Conservation (phyloP, 2,888 invertebrate genomes). For the Ecdyonurus torrentis region DNA sequence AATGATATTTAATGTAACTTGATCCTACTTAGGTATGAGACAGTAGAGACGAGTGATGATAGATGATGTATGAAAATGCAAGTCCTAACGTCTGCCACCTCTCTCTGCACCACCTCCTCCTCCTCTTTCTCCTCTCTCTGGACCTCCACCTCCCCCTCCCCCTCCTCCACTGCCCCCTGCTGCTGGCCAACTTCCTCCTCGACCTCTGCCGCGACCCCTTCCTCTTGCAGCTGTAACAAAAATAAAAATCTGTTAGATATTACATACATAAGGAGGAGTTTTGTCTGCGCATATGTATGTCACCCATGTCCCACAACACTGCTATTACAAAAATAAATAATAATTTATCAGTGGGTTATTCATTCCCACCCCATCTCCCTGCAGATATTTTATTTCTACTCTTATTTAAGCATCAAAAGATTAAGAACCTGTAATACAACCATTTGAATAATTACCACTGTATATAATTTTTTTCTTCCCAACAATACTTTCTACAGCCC, state of each 20-base stretch:
- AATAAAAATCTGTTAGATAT: constrained; percentile 10
- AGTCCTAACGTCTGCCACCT: constrained; percentile 5
- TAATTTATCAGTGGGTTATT: neutral
- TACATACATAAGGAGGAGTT: constrained; percentile 4
- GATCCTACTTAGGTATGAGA: too few relatives aligned
- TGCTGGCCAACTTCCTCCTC: constrained; percentile 21
- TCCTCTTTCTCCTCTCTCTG: constrained; percentile 46
- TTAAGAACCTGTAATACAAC: too few relatives aligned
- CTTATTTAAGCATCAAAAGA: too few relatives aligned
- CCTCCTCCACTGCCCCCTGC: constrained; percentile 27
- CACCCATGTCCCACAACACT: constrained; percentile 1
- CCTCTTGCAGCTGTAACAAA: constrained; percentile 36
- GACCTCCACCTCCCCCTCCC: constrained; percentile 33
- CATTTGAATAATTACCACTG: too few relatives aligned
- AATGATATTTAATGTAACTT: too few relatives aligned
- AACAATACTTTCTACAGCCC: too few relatives aligned
- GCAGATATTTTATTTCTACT: too few relatives aligned
- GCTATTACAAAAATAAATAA: neutral
- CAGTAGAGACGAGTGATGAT: too few relatives aligned
- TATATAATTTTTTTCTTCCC: too few relatives aligned
- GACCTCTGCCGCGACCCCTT: constrained; percentile 36
- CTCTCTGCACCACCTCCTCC: constrained; percentile 30
- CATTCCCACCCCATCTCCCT: too few relatives aligned
- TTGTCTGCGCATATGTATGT: neutral
- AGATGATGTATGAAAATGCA: too few relatives aligned